Evolutionary conservation across 2,113 vertebrate genomes (phyloP), one percentile per base, ranked within the genome.

Genomic region (Climacteris rufus): DNA sequence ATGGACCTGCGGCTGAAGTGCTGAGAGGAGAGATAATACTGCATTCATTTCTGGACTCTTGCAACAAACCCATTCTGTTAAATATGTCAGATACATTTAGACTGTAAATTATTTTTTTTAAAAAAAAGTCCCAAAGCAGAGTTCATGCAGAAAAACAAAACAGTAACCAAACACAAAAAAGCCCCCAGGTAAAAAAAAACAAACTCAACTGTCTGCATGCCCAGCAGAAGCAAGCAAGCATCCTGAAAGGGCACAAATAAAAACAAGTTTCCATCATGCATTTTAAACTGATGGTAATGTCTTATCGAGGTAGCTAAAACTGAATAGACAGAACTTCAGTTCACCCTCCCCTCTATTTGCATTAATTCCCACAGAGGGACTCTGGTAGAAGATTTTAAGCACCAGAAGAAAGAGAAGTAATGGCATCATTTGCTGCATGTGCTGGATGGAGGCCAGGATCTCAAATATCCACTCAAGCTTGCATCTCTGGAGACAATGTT

Each of bases 401-500:
- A 92, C 15, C 69, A 64, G 63, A 77, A 95, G 57, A n/a, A 92
- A 94, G 39, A 82, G 70, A 94, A 97, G 93, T 30, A 78, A 89
- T 90, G 86, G 91, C 94, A 96, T 87, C 74, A 79, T 63, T 96
- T 87, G 89, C 52, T 96, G 91, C 74, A 79, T 63, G 95, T 87
- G 89, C 52, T 96, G 91, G 97, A 96, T 45, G 59, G 37, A 93
- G 85, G 87, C 91, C 72, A 97, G 87, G 66, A 89, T 91, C 89
- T 94, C 91, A 33, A 28, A 88, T 70, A 93, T 94, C 80, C 93
- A 96, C 85, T 89, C 81, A 52, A 88, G 93, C 95, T 93, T 90
- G 64, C 85, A 72, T 86, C 94, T 95, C 96, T 78, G 53, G 89
- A 97, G 95, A 97, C 87, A 78, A 56, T 60, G 70, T 96, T 97